These are phyloP conservation scores for Chlorops oryzae DNA, from an alignment of 1,140 invertebrate species.

Conservation along the genomic window DNA sequence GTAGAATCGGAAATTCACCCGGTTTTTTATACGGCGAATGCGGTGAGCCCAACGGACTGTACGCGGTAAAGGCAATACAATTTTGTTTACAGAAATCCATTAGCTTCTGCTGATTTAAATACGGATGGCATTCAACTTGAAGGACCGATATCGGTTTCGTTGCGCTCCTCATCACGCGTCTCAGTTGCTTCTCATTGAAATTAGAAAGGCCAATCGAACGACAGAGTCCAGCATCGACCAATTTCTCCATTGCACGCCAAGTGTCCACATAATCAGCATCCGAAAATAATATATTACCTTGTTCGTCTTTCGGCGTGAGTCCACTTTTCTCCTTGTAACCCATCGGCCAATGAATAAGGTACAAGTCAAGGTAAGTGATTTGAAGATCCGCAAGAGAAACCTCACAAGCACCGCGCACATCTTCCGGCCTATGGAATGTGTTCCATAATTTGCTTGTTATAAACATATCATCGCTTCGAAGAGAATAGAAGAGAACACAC, in stretches of 20 bases:
- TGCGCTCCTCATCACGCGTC: constrained; percentile 60
- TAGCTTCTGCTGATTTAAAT: constrained; percentile 73
- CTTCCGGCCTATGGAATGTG: constrained; percentile 33
- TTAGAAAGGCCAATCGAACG: constrained; percentile 86
- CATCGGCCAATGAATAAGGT: constrained; percentile 75
- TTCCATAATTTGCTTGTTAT: constrained; percentile 55
- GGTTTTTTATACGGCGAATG: constrained; percentile 44
- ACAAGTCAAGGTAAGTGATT: constrained; percentile 70
- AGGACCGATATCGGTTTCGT: constrained; percentile 69
- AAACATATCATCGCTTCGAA: constrained; percentile 59
- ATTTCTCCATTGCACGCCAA: constrained; percentile 81
- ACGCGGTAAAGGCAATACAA: constrained; percentile 68
- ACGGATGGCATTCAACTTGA: constrained; percentile 79
- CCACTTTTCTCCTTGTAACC: constrained; percentile 46
- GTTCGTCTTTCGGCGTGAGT: constrained; percentile 50
- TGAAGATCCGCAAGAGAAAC: constrained; percentile 58
- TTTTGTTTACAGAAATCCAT: constrained; percentile 63
- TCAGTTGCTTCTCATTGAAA: constrained; percentile 79
- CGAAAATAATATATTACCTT: constrained; percentile 53
- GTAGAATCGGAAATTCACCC: constrained; percentile 27
- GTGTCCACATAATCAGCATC: constrained; percentile 78
- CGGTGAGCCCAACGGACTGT: constrained; percentile 71
- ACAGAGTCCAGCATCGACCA: constrained; percentile 63
- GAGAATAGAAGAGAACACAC: too few relatives aligned
- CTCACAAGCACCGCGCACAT: constrained; percentile 35